Percentiles rank a stretch among this genome's conserved stretches.
These are phyloP conservation scores for Zaprionus tsacasi DNA, from an alignment of 1,140 invertebrate genomes.

Conservation along the genomic window DNA sequence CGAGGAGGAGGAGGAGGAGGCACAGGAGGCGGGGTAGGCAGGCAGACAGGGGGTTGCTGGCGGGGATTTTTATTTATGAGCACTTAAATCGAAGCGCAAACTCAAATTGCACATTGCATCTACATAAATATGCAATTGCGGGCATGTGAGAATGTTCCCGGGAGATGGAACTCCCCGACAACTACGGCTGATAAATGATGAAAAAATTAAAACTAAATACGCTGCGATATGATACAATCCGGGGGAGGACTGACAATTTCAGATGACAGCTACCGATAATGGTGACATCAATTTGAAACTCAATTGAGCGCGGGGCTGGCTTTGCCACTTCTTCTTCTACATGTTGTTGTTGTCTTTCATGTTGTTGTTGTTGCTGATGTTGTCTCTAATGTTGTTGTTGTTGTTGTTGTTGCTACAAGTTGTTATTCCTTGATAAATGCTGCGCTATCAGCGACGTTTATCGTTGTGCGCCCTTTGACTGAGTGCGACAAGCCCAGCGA, in stretches of 20 bases:
- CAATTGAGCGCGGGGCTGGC: slow-evolving; percentile 71
- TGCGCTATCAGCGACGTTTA: slow-evolving; percentile 78
- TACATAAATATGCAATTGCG: slow-evolving; percentile 83
- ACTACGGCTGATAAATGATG: slow-evolving; percentile 69
- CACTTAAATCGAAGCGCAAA: slow-evolving; percentile 83
- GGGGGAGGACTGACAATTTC: slow-evolving; percentile 46
- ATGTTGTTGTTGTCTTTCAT: slow-evolving; percentile 5
- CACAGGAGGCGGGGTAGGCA: neutral
- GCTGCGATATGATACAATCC: slow-evolving; percentile 39
- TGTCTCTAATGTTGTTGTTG: slow-evolving; percentile 27
- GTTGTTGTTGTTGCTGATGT: slow-evolving; percentile 30
- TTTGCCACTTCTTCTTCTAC: slow-evolving; percentile 1
- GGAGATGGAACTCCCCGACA: neutral
- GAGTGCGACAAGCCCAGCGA: slow-evolving; percentile 78
- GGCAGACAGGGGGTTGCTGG: slow-evolving; percentile 17
- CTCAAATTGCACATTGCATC: slow-evolving; percentile 74
- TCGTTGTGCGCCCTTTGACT: slow-evolving; percentile 66
- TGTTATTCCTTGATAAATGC: slow-evolving; percentile 72
- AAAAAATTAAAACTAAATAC: slow-evolving; percentile 78
- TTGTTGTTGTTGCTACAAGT: slow-evolving; percentile 36
- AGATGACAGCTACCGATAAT: slow-evolving; percentile 83
- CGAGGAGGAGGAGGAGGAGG: slow-evolving; percentile 23
- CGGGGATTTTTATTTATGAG: slow-evolving; percentile 81
- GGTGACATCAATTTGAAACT: slow-evolving; percentile 84
- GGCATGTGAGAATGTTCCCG: slow-evolving; percentile 63